A percentile compares a stretch with the other conserved stretches of the same genome.
Evolutionary conservation across 2,113 vertebrate species (phyloP).

Genomic region (Lagopus muta): DNA sequence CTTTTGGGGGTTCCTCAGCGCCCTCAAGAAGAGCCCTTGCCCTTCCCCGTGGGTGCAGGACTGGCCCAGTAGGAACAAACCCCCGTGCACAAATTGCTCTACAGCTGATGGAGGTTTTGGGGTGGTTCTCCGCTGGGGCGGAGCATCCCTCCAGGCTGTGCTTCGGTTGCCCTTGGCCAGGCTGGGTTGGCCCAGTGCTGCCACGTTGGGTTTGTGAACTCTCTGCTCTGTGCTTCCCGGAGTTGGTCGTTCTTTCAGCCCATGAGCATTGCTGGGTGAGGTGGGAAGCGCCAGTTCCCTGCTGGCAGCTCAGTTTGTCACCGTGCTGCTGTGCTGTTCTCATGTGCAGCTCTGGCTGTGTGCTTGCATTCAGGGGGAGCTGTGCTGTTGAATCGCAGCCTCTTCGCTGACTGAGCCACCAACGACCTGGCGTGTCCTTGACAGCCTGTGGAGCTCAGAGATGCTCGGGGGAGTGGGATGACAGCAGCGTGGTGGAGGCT

Average conservation of each 20-base stretch:
- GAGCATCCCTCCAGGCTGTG: not conserved
- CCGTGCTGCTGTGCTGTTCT: fast-evolving
- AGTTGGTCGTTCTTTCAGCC: not conserved
- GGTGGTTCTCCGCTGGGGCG: not conserved
- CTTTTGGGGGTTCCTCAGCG: not conserved
- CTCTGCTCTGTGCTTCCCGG: not conserved
- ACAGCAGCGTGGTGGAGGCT: not conserved
- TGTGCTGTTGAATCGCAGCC: not conserved
- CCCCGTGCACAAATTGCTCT: fast-evolving
- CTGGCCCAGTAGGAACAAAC: not conserved
- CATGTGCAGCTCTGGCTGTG: not conserved
- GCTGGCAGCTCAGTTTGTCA: not conserved
- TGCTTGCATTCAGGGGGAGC: fast-evolving
- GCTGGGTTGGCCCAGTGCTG: not conserved
- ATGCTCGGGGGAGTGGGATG: too few relatives aligned
- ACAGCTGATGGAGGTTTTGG: not conserved
- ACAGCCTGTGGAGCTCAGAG: not conserved
- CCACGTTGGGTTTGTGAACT: not conserved
- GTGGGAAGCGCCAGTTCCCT: not conserved
- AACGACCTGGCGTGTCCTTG: not conserved
- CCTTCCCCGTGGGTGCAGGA: not conserved
- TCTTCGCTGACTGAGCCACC: not conserved
- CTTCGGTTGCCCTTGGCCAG: not conserved
- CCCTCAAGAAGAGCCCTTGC: not conserved
- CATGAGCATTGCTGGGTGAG: fast-evolving